A percentile compares a stretch with the other conserved stretches of the same genome.
Conservation (phyloP, 2,797 vertebrate genomes). For the Tokudaia tokunoshimensis region DNA sequence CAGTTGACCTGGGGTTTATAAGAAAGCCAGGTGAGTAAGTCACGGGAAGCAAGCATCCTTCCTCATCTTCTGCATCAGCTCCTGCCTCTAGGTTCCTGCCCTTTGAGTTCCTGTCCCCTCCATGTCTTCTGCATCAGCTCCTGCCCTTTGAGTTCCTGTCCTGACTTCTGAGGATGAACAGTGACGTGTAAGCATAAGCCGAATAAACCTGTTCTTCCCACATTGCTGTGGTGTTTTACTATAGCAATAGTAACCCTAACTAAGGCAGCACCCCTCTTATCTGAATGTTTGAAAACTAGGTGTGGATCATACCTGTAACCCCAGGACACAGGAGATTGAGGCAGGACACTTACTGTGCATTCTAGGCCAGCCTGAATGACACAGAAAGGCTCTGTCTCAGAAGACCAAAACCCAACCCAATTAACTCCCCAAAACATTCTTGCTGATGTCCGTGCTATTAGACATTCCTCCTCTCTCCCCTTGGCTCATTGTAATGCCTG, state of each 20-base stretch:
- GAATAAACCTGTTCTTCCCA: neutral
- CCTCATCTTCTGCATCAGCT: neutral
- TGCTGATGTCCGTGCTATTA: neutral
- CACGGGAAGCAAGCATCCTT: neutral
- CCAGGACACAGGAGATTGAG: neutral
- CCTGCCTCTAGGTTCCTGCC: neutral
- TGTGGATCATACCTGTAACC: neutral
- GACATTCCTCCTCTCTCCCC: too few species aligned
- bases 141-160: neutral
- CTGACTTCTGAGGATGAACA: neutral
- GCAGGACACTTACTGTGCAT: neutral
- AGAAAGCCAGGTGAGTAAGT: neutral
- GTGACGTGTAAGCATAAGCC: neutral
- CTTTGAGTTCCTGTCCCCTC: neutral
- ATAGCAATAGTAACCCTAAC: neutral
- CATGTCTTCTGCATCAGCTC: too few species aligned
- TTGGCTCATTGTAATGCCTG: neutral
- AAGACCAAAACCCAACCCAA: neutral
- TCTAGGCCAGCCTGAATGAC: neutral
- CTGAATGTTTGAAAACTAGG: neutral
- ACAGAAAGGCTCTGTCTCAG: neutral
- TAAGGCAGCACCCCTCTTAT: neutral
- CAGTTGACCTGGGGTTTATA: too few species aligned
- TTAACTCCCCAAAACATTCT: neutral
- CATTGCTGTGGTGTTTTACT: neutral